phyloP scores from a whole-genome alignment of 1,140 invertebrate species.

The Bradynema listronoti region DNA sequence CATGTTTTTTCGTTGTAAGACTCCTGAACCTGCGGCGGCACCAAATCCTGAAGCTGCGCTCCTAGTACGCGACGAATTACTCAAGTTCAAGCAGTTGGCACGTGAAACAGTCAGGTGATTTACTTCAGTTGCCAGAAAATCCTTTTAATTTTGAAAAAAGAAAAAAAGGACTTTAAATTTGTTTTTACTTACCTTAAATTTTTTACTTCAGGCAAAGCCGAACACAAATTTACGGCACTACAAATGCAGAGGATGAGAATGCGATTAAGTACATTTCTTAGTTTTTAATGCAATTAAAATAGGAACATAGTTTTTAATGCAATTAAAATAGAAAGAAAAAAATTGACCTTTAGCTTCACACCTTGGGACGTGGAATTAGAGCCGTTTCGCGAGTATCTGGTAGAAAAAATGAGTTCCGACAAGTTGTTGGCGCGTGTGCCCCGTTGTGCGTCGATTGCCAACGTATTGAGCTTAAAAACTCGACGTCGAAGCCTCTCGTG shows the following conservation, averaged over 20 bases:
- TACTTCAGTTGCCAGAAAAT: neutral
- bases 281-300: neutral
- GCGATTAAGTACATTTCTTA: conserved; percentile 15
- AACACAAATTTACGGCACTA: conserved; percentile 15
- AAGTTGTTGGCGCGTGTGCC: too few relatives aligned
- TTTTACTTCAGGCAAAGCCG: conserved; percentile 15
- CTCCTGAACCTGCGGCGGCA: conserved; percentile 8
- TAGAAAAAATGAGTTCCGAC: too few relatives aligned
- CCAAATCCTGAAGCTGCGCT: conserved; percentile 18
- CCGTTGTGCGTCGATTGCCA: too few relatives aligned
- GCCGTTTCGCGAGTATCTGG: conserved; percentile 18
- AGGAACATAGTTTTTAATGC: neutral
- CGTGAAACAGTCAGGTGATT: conserved; percentile 17
- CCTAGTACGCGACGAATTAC: conserved; percentile 10
- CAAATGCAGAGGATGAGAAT: conserved; percentile 13
- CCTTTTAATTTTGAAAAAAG: neutral
- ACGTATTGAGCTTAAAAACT: too few relatives aligned
- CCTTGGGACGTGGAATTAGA: conserved; percentile 19
- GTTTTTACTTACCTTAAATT: too few relatives aligned
- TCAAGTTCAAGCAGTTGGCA: conserved; percentile 15
- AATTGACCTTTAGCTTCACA: too few relatives aligned
- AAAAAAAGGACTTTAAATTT: neutral
- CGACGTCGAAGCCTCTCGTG: conserved; percentile 4
- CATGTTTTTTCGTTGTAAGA: conserved; percentile 21
- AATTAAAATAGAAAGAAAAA: too few relatives aligned